phyloP scores from a whole-genome alignment of 2,888 invertebrate species.

The Rhagonycha fulva region DNA sequence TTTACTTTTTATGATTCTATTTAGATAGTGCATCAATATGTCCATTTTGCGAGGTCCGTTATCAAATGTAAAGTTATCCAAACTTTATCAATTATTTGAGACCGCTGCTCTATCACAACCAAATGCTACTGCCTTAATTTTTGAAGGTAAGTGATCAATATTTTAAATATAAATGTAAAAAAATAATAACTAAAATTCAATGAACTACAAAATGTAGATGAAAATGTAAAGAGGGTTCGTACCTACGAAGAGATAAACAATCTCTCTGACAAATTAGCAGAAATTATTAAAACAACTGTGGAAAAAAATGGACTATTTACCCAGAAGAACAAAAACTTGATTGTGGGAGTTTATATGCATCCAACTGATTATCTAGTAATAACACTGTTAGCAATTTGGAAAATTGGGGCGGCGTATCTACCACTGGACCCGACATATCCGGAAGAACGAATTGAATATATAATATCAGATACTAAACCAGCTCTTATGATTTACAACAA shows the following conservation, averaged over 20 bases:
- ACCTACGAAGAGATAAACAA: conserved; percentile 62
- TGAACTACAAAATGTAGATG: conserved; percentile 15
- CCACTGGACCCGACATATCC: conserved; percentile 79
- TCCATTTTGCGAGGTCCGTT: not conserved
- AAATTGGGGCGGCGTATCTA: conserved; percentile 82
- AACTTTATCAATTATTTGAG: not conserved
- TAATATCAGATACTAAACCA: conserved; percentile 76
- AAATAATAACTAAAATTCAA: too few species aligned
- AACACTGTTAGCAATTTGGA: conserved; percentile 74
- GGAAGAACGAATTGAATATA: conserved; percentile 72
- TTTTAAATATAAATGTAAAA: too few species aligned
- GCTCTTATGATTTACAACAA: conserved; percentile 69
- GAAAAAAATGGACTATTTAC: conserved; percentile 47
- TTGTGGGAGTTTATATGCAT: conserved; percentile 79
- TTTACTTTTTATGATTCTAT: too few species aligned
- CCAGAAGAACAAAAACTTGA: conserved; percentile 71
- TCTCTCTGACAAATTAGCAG: conserved; percentile 62
- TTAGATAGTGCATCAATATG: too few species aligned
- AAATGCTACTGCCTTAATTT: not conserved
- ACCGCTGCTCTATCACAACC: not conserved
- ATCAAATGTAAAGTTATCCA: not conserved
- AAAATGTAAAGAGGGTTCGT: conserved; percentile 41
- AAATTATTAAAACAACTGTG: conserved; percentile 58
- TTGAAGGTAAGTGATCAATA: not conserved
- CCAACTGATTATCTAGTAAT: conserved; percentile 72